Evolutionary conservation across 1,140 invertebrate genomes (phyloP), one percentile per base, ranked within the genome.

Genomic region (Calosoma granatense): DNA sequence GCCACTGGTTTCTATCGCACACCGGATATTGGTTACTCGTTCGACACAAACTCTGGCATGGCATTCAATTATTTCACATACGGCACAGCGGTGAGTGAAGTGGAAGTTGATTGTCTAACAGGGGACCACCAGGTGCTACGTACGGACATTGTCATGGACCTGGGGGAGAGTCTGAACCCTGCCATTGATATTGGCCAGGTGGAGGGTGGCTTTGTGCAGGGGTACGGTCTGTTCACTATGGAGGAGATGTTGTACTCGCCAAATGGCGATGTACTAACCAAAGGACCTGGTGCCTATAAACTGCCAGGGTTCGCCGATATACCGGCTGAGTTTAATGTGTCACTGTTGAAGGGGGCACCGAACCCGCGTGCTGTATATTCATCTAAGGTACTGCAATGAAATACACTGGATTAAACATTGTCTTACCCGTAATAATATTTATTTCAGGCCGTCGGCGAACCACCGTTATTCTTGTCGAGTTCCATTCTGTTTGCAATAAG

Each of bases 161-260:
- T 97, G 54, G 82, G 88, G 17, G 83, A 90, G 57, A 95, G 91
- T 75, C 72, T 97, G 22, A 97, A 97, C 76, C 94, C 94, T 20
- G 92, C 93, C 0, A 94, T 97, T 63, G 94, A 98, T 64, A 90
- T 97, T 66, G 94, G 94, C 0, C 94, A 97, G 76, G 85, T 97
- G 20, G 94, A 97, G 77, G 94, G 94, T 22, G 94, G 79, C 0
- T 97, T 95, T 65, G 81, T 90, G 62, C 94, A 97, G 80, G 94
- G 94, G 0, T 92, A 94, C 66, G 94, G 94, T 2, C 68, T 97
- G 39, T 96, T 90, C 65, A 90, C 90, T 1, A 74, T 97, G 60
- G 94, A 97, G 74, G 90, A 96, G 70, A 74, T 93, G 9, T 82
- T 91, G 53, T 90, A 89, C 65, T 88, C 90, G 0, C 88, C 91